These are phyloP conservation scores for Drosophila falleni DNA, from an alignment of 2,888 invertebrate species.

Conservation along the genomic window DNA sequence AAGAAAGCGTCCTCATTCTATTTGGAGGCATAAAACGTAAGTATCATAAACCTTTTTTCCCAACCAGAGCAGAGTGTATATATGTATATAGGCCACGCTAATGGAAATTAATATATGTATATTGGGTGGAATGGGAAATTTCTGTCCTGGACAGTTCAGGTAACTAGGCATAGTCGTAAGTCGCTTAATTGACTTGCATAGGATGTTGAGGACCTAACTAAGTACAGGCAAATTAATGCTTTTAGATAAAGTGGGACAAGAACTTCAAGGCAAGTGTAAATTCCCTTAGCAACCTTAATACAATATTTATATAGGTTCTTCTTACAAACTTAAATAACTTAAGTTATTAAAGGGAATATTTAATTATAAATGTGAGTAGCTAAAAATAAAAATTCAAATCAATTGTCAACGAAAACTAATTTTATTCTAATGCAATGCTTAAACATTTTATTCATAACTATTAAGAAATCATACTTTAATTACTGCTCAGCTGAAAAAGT, in stretches of 20 bases:
- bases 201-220: slow-evolving; percentile 32
- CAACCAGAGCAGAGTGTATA: slow-evolving; percentile 16
- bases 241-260: slow-evolving; percentile 13
- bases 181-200: slow-evolving; percentile 61
- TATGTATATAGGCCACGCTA: slow-evolving; percentile 33
- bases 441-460: background rate
- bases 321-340: background rate
- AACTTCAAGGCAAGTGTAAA: background rate
- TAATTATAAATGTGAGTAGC: background rate
- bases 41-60: slow-evolving; percentile 63
- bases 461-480: slow-evolving; percentile 1
- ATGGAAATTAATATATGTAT: slow-evolving; percentile 66
- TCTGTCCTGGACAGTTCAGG: slow-evolving; percentile 38
- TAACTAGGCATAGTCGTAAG: slow-evolving; percentile 54
- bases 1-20: slow-evolving; percentile 5
- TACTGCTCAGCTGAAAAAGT: background rate
- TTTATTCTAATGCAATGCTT: background rate
- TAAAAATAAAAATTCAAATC: background rate
- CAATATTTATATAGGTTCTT: slow-evolving; percentile 2
- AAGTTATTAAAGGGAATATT: slow-evolving; percentile 1
- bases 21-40: slow-evolving; percentile 63
- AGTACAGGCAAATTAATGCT: slow-evolving; percentile 35
- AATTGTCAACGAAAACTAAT: too few relatives aligned
- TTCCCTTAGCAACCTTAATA: background rate
- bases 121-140: background rate